Evolutionary conservation across 2,113 vertebrate genomes (phyloP).

Genomic region (Calyptommatus sinebrachiatus): DNA sequence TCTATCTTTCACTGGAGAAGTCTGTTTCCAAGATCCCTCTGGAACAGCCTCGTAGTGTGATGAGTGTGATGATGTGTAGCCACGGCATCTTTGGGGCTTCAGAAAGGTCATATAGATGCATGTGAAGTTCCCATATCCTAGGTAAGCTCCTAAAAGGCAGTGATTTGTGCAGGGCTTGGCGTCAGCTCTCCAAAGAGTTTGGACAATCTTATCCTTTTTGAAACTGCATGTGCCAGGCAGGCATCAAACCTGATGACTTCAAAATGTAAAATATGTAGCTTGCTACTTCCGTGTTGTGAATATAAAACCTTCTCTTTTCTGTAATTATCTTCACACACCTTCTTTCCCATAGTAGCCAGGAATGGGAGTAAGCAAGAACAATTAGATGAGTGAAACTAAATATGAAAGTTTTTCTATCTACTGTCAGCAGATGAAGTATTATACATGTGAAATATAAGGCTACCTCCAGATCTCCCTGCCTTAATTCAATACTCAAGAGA

Average conservation of each 20-base stretch:
- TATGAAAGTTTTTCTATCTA: neutral
- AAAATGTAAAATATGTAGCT: neutral
- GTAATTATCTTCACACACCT: neutral
- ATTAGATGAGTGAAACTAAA: neutral
- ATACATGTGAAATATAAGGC: neutral
- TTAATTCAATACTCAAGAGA: no score
- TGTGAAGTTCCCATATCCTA: no score
- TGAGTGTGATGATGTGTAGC: no score
- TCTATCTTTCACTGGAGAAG: neutral
- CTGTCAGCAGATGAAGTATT: no score
- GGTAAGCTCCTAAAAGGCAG: no score
- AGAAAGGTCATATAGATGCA: no score
- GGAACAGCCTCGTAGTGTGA: no score
- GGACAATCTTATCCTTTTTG: neutral
- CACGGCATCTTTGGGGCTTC: no score
- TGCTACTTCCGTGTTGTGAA: neutral
- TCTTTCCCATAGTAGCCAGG: neutral
- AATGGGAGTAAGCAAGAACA: neutral
- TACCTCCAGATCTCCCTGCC: neutral
- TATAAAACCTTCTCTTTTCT: neutral
- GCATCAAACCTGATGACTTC: neutral
- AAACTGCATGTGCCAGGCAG: neutral
- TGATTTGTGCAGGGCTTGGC: neutral
- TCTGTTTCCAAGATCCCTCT: neutral
- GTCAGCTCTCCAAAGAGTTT: neutral